These are phyloP conservation scores for Dynastes hyllus DNA, from an alignment of 2,888 invertebrate species.

Conservation along the genomic window DNA sequence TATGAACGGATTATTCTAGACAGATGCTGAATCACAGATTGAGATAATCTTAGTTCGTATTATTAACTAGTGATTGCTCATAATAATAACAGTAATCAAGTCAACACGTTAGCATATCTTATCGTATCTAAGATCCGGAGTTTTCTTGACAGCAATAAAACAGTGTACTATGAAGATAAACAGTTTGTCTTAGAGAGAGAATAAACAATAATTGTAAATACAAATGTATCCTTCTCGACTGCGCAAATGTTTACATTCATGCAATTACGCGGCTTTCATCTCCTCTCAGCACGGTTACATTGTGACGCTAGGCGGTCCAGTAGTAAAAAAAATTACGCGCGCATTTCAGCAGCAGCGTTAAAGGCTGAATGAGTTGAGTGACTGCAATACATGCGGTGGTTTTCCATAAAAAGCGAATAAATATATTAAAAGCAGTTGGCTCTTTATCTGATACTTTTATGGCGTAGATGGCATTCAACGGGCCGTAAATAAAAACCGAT, in stretches of 20 bases:
- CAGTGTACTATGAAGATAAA: background rate
- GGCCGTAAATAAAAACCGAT: conserved; percentile 46
- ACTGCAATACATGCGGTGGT: conserved; percentile 1
- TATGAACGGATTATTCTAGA: no score
- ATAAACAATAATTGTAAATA: conserved; percentile 21
- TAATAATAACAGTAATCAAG: no score
- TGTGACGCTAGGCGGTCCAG: background rate
- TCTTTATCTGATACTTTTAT: conserved; percentile 47
- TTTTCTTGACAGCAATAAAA: conserved; percentile 4
- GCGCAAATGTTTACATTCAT: conserved; percentile 14
- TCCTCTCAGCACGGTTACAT: background rate
- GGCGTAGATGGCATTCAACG: conserved; percentile 40
- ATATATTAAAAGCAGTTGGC: conserved; percentile 41
- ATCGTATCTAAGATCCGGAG: background rate
- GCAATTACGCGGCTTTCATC: conserved; percentile 17
- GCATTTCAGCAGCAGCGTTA: conserved; percentile 15
- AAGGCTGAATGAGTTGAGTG: conserved; percentile 15
- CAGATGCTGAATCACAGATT: no score
- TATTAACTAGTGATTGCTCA: no score
- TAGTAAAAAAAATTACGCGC: conserved; percentile 1
- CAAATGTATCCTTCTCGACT: background rate
- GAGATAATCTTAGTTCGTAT: no score
- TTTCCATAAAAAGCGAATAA: conserved; percentile 37
- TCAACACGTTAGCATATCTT: no score
- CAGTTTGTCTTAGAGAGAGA: background rate